Conservation (phyloP, 2,113 vertebrate genomes). For the Alligator sinensis region DNA sequence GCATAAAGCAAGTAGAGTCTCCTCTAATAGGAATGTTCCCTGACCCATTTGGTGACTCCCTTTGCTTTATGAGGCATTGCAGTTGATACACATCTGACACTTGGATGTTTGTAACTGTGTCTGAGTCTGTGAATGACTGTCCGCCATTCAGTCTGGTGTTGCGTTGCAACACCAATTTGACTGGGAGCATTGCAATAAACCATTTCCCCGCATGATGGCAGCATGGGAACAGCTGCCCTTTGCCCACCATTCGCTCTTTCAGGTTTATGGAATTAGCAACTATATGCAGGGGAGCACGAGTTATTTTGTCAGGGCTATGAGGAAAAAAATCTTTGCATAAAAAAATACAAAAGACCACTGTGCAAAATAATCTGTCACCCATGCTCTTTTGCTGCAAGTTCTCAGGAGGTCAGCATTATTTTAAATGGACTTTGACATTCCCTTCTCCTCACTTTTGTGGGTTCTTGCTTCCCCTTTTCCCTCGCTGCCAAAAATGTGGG, state of each 20-base stretch:
- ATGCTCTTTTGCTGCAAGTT: neutral
- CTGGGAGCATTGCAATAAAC: neutral
- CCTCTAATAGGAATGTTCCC: neutral
- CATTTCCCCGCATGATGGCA: slow-evolving; percentile 48
- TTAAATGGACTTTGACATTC: neutral
- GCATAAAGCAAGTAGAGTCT: rapidly evolving
- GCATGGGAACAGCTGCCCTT: neutral
- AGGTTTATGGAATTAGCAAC: neutral
- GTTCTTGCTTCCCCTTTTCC: neutral
- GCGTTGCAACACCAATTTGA: too few species aligned
- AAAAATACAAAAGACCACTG: rapidly evolving
- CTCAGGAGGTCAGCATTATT: neutral
- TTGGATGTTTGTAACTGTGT: neutral
- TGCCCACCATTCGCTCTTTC: neutral
- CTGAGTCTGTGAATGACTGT: neutral
- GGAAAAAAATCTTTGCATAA: neutral
- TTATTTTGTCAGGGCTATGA: neutral
- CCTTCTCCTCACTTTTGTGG: slow-evolving; percentile 8
- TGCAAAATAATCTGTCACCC: neutral
- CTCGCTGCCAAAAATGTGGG: neutral
- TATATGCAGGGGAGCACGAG: neutral
- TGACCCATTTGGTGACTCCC: neutral
- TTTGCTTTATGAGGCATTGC: rapidly evolving
- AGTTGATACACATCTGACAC: rapidly evolving
- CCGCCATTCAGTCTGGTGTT: neutral